Evolutionary conservation across 2,797 vertebrate genomes (phyloP).

Genomic region (Loris lydekkerianus): DNA sequence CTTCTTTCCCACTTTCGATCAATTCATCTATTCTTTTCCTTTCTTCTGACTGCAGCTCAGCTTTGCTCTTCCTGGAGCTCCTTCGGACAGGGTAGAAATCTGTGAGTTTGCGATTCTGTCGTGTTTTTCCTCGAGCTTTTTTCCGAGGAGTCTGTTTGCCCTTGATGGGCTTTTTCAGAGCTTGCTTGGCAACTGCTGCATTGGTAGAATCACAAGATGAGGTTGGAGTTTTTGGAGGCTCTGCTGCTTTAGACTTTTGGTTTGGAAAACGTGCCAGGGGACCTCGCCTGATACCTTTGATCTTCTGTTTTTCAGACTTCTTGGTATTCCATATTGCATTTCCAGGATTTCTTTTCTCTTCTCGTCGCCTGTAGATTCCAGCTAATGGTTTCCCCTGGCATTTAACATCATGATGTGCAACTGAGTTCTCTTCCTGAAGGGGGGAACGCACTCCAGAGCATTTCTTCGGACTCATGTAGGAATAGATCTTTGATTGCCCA

Average conservation of each 20-base stretch:
- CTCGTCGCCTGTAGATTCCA: slow-evolving; percentile 36
- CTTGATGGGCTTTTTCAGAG: slow-evolving; percentile 88
- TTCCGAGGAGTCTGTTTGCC: slow-evolving; percentile 89
- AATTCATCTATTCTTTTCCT: no score
- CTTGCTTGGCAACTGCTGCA: slow-evolving; percentile 87
- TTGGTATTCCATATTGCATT: slow-evolving; percentile 84
- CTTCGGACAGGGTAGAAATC: slow-evolving; percentile 97
- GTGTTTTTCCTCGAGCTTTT: slow-evolving; percentile 89
- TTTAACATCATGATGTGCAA: no score
- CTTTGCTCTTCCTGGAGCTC: slow-evolving; percentile 96
- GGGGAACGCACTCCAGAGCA: no score
- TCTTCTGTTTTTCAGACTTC: slow-evolving; percentile 90
- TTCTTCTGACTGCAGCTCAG: slow-evolving; percentile 93
- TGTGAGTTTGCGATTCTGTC: slow-evolving; percentile 95
- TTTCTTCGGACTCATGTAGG: no score
- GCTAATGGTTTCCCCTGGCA: no score
- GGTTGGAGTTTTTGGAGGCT: slow-evolving; percentile 79
- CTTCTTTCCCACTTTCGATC: no score
- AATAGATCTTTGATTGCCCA: no score
- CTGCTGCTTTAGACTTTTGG: slow-evolving; percentile 87
- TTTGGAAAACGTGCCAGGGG: slow-evolving; percentile 83
- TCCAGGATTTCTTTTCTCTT: slow-evolving; percentile 88
- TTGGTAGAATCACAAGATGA: slow-evolving; percentile 83
- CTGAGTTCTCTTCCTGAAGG: no score
- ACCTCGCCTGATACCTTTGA: slow-evolving; percentile 85